A percentile compares a stretch with the other conserved stretches of the same genome.
Evolutionary conservation across 2,113 vertebrate species (phyloP).

Genomic region (Callorhinus ursinus): DNA sequence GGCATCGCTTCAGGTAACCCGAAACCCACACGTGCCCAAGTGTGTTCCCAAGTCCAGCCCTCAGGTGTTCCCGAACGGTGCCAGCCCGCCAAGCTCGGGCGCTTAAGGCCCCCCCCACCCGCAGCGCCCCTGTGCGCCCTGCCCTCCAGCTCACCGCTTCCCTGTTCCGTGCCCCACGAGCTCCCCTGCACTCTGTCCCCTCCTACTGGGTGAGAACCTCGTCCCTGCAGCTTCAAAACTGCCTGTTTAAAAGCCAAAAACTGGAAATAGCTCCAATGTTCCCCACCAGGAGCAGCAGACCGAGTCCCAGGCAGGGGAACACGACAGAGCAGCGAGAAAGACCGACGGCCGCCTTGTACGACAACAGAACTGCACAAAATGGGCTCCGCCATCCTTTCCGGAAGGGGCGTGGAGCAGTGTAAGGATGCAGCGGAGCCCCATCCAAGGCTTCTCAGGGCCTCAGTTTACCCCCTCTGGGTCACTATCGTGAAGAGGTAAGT

Average conservation of each 20-base stretch:
- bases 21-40: background rate
- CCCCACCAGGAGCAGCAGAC: background rate
- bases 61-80: fast-evolving
- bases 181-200: background rate
- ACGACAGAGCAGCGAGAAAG: fast-evolving
- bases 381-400: background rate
- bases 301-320: fast-evolving
- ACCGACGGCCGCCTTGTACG: fast-evolving
- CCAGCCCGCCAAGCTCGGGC: fast-evolving
- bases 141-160: background rate
- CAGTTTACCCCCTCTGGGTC: background rate
- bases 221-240: background rate
- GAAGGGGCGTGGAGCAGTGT: fast-evolving
- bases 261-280: background rate
- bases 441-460: background rate
- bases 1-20: fast-evolving
- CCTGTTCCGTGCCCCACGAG: background rate
- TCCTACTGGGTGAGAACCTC: background rate
- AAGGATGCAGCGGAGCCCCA: background rate
- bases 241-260: background rate
- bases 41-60: fast-evolving
- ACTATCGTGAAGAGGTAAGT: background rate
- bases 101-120: fast-evolving
- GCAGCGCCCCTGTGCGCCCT: background rate
- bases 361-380: fast-evolving